A percentile compares a stretch with the other conserved stretches of the same genome.
These are phyloP conservation scores for Petrolisthes cinctipes DNA, from an alignment of 2,888 invertebrate species.

Conservation along the genomic window DNA sequence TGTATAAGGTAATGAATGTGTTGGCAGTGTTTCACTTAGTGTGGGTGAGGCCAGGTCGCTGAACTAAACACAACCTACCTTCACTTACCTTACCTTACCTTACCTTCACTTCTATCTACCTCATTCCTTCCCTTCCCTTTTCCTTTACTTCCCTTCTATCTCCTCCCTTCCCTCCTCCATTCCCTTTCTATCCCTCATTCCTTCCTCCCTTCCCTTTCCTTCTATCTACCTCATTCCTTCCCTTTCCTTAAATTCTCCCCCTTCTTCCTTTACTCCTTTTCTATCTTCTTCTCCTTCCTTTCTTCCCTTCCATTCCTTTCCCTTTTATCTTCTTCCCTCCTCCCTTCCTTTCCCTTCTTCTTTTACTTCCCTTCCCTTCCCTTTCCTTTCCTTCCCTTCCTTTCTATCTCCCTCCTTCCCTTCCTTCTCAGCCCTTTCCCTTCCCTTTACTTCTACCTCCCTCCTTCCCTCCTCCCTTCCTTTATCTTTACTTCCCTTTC, in stretches of 20 bases:
- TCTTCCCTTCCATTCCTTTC: too few species aligned
- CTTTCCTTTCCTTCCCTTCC: too few species aligned
- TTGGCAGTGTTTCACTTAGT: not conserved
- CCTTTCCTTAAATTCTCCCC: too few species aligned
- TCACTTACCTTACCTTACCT: not conserved
- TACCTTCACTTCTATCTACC: not conserved
- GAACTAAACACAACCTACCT: not conserved
- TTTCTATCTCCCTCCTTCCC: too few species aligned
- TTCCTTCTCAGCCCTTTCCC: not conserved
- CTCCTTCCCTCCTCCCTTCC: too few species aligned
- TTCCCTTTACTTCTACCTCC: too few species aligned
- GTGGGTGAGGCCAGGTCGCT: not conserved
- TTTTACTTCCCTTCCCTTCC: too few species aligned
- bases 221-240: not conserved
- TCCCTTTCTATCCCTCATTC: not conserved
- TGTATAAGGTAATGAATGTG: slow-evolving; percentile 1
- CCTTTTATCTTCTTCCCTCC: too few species aligned
- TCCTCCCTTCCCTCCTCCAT: not conserved
- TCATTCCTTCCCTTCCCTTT: not conserved
- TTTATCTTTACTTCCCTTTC: too few species aligned
- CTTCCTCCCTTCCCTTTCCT: not conserved
- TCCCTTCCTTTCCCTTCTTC: too few species aligned
- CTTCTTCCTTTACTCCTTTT: too few species aligned
- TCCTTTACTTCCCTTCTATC: not conserved
- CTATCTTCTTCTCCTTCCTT: too few species aligned